Evolutionary conservation across 2,797 vertebrate genomes (phyloP).

Genomic region (Otolemur crassicaudatus): DNA sequence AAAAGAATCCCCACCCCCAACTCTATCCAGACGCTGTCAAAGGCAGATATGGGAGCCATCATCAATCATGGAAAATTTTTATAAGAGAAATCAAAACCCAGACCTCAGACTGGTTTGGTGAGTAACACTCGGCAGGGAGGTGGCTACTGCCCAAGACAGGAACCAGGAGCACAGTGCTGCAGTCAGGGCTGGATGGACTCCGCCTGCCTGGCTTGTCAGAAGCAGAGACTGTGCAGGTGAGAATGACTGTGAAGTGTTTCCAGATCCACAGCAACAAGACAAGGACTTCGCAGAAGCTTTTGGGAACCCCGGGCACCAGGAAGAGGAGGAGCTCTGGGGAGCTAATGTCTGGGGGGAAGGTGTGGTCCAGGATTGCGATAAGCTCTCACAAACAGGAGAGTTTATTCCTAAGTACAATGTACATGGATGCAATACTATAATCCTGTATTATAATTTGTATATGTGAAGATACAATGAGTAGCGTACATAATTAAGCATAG

Average conservation of each 20-base stretch:
- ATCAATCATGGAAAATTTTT: conserved; percentile 9
- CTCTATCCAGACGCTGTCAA: conserved; percentile 73
- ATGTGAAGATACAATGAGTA: conserved; percentile 22
- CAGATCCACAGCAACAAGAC: conserved; percentile 70
- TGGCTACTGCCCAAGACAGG: background rate
- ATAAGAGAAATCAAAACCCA: background rate
- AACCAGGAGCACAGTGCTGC: conserved; percentile 42
- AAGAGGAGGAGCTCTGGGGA: background rate
- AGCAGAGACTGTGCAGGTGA: conserved; percentile 64
- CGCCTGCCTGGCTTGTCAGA: background rate
- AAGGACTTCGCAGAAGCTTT: conserved; percentile 64
- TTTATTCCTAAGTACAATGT: conserved; percentile 7
- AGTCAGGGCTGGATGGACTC: conserved; percentile 46
- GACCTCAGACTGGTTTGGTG: conserved; percentile 4
- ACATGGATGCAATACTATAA: background rate
- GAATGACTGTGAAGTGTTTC: conserved; percentile 78
- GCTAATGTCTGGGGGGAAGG: background rate
- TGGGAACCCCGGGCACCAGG: conserved; percentile 74
- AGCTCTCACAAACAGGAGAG: background rate
- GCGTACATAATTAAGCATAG: conserved; percentile 12
- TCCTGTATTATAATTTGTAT: background rate
- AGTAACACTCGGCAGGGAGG: background rate
- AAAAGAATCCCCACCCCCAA: background rate
- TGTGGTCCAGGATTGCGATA: background rate
- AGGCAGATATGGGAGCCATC: conserved; percentile 26